These are phyloP conservation scores for Theretra japonica DNA, from an alignment of 2,888 invertebrate species.

Conservation along the genomic window DNA sequence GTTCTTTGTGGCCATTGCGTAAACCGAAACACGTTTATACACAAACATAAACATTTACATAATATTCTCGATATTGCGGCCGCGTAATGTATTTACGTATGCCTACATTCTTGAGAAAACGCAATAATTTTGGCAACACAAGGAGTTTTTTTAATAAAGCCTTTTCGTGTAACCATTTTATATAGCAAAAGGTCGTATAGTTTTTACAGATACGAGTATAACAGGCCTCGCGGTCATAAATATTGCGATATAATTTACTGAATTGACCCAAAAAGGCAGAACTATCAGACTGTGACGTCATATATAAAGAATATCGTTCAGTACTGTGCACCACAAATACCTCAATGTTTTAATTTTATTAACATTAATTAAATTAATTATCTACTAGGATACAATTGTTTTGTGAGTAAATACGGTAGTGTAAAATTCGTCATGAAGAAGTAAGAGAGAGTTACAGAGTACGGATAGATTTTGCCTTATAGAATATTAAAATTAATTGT, in stretches of 20 bases:
- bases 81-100: constrained; percentile 1
- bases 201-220: constrained; percentile 8
- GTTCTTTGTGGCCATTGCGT: constrained; percentile 37
- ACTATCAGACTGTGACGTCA: constrained; percentile 5
- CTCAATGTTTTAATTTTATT: neutral
- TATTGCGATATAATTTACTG: constrained; percentile 5
- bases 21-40: constrained; percentile 35
- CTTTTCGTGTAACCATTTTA: neutral
- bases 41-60: constrained; percentile 22
- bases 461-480: no score
- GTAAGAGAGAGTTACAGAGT: no score
- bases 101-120: constrained; percentile 8
- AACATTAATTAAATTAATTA: no score
- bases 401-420: no score
- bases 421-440: no score
- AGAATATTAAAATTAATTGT: no score
- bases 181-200: neutral
- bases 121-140: constrained; percentile 1
- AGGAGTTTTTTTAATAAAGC: constrained; percentile 17
- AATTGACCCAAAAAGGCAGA: neutral
- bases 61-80: constrained; percentile 17
- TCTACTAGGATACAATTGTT: no score
- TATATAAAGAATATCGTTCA: neutral
- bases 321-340: neutral
- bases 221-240: constrained; percentile 2